A percentile compares a stretch with the other conserved stretches of the same genome.
These are phyloP conservation scores for Platyrinchus mystaceus DNA, from an alignment of 2,797 vertebrate species.

Conservation along the genomic window DNA sequence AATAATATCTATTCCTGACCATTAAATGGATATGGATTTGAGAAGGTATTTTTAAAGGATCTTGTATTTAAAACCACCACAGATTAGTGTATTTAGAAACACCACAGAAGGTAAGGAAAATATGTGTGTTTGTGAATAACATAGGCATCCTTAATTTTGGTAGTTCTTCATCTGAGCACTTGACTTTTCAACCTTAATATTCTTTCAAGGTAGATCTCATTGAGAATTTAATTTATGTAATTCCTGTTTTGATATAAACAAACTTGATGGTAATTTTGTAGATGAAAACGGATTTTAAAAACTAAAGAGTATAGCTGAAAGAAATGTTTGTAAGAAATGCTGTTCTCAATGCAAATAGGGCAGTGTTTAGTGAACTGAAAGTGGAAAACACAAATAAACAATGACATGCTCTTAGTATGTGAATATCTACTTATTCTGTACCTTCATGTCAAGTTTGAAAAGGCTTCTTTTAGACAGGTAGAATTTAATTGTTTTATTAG, in stretches of 20 bases:
- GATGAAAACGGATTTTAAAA: neutral
- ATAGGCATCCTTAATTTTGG: neutral
- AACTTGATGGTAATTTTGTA: neutral
- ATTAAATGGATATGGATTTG: neutral
- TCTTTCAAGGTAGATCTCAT: slow-evolving; percentile 6
- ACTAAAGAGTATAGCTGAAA: neutral
- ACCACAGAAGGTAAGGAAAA: neutral
- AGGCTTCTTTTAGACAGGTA: neutral
- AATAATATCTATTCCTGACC: neutral
- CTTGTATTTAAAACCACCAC: neutral
- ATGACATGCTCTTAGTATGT: neutral
- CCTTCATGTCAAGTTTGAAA: slow-evolving; percentile 9
- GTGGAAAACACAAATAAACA: neutral
- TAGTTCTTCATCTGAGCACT: neutral
- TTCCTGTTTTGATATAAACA: slow-evolving; percentile 16
- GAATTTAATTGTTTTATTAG: slow-evolving; percentile 62
- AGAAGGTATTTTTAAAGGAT: neutral
- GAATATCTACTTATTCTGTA: neutral
- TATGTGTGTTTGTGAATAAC: neutral
- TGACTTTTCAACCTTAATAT: slow-evolving; percentile 20
- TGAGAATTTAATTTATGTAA: slow-evolving; percentile 18
- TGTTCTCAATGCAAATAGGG: neutral
- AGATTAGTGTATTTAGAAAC: neutral
- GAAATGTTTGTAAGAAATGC: neutral
- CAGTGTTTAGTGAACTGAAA: neutral